phyloP scores from a whole-genome alignment of 2,888 invertebrate genomes.

The Hartigia nigra region DNA sequence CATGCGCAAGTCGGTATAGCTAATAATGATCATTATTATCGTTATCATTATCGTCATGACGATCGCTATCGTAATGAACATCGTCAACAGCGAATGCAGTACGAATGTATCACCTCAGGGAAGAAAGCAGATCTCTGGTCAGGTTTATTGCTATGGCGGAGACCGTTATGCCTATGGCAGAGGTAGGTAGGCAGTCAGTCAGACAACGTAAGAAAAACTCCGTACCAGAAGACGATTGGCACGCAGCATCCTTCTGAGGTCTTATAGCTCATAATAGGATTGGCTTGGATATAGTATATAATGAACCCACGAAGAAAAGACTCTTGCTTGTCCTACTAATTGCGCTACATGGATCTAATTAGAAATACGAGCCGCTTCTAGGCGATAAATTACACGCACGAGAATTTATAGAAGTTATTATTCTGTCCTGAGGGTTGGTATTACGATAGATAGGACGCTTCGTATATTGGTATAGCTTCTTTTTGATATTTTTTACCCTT shows the following conservation, averaged over 20 bases:
- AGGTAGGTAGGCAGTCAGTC: not conserved
- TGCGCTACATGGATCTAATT: constrained; percentile 11
- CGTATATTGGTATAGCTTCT: not conserved
- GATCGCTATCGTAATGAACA: not conserved
- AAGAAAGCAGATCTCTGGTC: not conserved
- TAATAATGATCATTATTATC: not conserved
- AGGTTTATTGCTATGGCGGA: not conserved
- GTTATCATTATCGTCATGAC: not conserved
- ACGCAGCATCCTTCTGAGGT: not conserved
- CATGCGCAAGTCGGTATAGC: not conserved
- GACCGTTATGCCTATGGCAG: not conserved
- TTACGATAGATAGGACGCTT: constrained; percentile 1
- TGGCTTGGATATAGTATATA: not conserved
- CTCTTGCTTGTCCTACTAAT: constrained; percentile 10
- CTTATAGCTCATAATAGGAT: not conserved
- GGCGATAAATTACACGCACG: constrained; percentile 6
- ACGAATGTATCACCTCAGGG: not conserved
- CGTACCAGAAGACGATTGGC: not conserved
- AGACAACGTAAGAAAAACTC: not conserved
- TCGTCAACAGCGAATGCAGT: not conserved
- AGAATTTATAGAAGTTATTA: not conserved
- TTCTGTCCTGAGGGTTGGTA: not conserved
- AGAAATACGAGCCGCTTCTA: constrained; percentile 7
- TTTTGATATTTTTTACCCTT: not conserved
- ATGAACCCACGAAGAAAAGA: not conserved